Conservation (phyloP, 2,113 vertebrate species). For the Anas platyrhynchos region DNA sequence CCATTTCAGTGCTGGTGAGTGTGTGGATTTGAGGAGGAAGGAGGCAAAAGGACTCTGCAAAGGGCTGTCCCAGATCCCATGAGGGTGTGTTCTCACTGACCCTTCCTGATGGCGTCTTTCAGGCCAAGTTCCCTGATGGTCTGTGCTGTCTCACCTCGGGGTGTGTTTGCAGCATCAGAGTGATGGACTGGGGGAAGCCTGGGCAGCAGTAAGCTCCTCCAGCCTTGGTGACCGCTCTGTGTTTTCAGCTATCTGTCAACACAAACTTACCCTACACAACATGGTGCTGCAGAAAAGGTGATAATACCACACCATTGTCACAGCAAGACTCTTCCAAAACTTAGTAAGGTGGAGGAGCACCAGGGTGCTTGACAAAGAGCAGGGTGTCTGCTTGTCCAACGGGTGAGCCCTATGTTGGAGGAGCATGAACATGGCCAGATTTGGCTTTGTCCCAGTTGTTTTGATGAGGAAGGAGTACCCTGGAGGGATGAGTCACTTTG, state of each 20-base stretch:
- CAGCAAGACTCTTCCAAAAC: neutral
- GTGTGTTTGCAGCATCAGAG: neutral
- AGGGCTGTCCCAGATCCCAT: neutral
- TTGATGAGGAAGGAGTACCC: neutral
- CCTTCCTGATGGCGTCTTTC: neutral
- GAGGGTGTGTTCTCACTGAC: neutral
- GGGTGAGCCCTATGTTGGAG: rapidly evolving
- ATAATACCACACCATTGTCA: rapidly evolving
- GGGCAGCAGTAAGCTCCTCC: neutral
- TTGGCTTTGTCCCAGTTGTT: neutral
- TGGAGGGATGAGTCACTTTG: rapidly evolving
- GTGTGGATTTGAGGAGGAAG: neutral
- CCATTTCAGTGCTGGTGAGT: neutral
- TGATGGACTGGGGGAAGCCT: no score
- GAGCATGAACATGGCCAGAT: neutral
- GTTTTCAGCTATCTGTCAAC: neutral
- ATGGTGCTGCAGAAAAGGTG: neutral
- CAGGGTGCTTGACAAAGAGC: neutral
- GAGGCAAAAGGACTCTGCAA: neutral
- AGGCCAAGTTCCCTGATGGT: neutral
- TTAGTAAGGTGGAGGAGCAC: neutral
- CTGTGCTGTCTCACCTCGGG: neutral
- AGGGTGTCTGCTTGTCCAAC: neutral
- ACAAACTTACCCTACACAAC: rapidly evolving
- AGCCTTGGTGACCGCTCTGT: neutral